phyloP scores from a whole-genome alignment of 2,888 invertebrate genomes.

The Scaptomyza tumidula region DNA sequence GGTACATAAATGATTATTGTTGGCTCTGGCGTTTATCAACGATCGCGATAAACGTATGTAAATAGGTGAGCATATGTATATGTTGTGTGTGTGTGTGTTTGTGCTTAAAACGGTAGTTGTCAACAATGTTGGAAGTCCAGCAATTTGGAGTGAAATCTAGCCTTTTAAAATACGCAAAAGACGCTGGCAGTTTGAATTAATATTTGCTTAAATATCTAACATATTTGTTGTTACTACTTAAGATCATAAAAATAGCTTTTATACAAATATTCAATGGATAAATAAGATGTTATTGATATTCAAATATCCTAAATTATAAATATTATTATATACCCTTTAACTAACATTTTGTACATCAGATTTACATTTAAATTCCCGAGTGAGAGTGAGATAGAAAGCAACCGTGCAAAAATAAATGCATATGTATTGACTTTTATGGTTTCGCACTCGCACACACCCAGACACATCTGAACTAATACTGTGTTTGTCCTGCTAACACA shows the following conservation, averaged over 20 bases:
- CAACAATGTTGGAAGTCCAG: neutral
- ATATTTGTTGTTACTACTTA: neutral
- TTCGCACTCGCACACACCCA: constrained; percentile 33
- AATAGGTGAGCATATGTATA: neutral
- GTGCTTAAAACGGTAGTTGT: neutral
- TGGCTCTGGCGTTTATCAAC: constrained; percentile 40
- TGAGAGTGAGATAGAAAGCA: constrained; percentile 1
- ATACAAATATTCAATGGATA: neutral
- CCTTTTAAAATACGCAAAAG: neutral
- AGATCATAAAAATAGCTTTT: neutral
- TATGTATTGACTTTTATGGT: constrained; percentile 60
- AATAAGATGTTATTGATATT: no score
- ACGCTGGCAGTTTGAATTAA: no score
- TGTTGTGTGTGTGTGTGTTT: neutral
- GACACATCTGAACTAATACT: neutral
- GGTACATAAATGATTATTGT: constrained; percentile 23
- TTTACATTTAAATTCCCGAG: neutral
- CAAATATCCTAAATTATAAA: neutral
- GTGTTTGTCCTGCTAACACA: constrained; percentile 58
- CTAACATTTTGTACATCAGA: neutral
- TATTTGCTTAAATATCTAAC: neutral
- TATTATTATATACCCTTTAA: neutral
- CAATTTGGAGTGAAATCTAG: neutral
- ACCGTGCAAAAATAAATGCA: constrained; percentile 34
- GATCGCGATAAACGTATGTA: constrained; percentile 31